These are phyloP conservation scores for Piprites chloris DNA, from an alignment of 2,113 vertebrate species.

Conservation along the genomic window DNA sequence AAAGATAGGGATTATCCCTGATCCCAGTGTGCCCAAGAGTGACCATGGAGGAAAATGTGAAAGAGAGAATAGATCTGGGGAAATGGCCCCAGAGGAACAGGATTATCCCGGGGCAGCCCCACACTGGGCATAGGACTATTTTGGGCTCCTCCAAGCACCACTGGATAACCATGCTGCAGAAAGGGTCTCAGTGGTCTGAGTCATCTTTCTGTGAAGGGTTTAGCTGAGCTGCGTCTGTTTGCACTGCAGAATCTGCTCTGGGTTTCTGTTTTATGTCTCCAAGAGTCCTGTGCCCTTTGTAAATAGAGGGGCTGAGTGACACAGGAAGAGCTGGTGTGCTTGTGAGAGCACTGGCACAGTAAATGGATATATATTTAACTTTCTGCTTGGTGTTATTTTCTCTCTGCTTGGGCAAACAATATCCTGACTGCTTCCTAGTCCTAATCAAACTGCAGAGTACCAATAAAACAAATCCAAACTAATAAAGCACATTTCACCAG, in stretches of 20 bases:
- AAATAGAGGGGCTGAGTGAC: background rate
- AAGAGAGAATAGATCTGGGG: background rate
- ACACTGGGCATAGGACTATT: background rate
- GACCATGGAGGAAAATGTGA: background rate
- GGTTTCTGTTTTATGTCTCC: constrained; percentile 32
- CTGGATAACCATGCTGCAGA: background rate
- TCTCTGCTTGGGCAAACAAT: constrained; percentile 69
- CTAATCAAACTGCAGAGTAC: constrained; percentile 72
- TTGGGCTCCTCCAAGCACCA: background rate
- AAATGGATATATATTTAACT: constrained; percentile 59
- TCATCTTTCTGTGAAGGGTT: background rate
- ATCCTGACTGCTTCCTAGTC: constrained; percentile 41
- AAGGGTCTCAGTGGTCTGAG: background rate
- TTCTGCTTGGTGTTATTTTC: constrained; percentile 70
- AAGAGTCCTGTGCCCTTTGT: background rate
- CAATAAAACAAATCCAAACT: constrained; percentile 76
- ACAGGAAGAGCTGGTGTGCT: constrained; percentile 4
- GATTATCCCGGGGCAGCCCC: background rate
- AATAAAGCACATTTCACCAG: constrained; percentile 72
- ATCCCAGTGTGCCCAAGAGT: fast-evolving
- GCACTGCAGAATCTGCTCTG: background rate
- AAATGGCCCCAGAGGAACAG: background rate
- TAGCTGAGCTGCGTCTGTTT: background rate
- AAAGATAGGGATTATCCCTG: background rate
- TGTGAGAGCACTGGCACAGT: constrained; percentile 15